Conservation (phyloP, 53 echinoderm and acorn worm species). For the Holothuria leucospilota region DNA sequence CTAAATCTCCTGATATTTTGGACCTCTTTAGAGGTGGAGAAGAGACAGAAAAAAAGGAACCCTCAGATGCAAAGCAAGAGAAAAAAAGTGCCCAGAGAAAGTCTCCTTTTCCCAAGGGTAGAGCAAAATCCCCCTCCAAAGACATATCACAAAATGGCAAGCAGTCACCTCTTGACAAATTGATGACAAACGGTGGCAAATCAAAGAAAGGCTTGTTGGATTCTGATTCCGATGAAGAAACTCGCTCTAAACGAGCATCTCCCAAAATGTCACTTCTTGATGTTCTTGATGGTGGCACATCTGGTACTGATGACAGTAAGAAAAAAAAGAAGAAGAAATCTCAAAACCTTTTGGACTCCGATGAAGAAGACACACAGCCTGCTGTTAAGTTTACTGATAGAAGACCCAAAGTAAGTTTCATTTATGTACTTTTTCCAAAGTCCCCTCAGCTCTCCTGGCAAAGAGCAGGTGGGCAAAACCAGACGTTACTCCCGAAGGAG, state of each 20-base stretch:
- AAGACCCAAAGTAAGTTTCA: constrained; percentile 77
- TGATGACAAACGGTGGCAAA: not conserved
- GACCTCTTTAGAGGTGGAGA: constrained; percentile 9
- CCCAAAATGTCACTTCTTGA: constrained; percentile 79
- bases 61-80: too few species aligned
- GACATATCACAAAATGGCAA: constrained; percentile 33
- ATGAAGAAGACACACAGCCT: constrained; percentile 62
- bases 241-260: not conserved
- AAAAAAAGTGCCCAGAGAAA: not conserved
- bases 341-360: constrained; percentile 54
- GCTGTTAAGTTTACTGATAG: constrained; percentile 82
- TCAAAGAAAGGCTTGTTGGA: constrained; percentile 66
- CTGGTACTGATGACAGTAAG: constrained; percentile 44
- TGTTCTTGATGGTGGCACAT: constrained; percentile 67
- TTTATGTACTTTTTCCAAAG: not conserved
- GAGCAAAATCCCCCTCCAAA: not conserved
- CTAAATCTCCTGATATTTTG: constrained; percentile 8
- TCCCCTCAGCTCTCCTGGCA: too few species aligned
- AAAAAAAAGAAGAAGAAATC: constrained; percentile 69
- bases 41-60: not conserved
- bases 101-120: constrained; percentile 48
- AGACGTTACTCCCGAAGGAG: too few species aligned
- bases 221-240: constrained; percentile 35
- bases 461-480: too few species aligned
- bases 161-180: constrained; percentile 26